These are phyloP conservation scores for Mus caroli DNA, from an alignment of 2,797 vertebrate genomes.

Conservation along the genomic window DNA sequence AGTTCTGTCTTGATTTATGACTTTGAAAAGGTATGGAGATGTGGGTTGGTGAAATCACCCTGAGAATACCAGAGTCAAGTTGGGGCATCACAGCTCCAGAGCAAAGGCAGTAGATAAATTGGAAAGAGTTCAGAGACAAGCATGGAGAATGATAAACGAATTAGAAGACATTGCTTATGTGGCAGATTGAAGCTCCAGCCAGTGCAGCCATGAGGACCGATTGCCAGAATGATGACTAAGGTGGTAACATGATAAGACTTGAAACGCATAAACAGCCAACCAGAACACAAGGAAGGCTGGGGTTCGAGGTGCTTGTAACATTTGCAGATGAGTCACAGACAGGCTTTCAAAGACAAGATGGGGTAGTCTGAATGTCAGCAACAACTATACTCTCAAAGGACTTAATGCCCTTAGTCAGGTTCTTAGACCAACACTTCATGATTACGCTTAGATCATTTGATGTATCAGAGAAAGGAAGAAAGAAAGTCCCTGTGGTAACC, in stretches of 20 bases:
- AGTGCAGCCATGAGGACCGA: background rate
- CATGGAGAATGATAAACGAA: constrained; percentile 69
- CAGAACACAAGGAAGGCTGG: constrained; percentile 16
- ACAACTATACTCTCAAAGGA: background rate
- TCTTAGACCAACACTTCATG: background rate
- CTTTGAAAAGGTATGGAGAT: constrained; percentile 59
- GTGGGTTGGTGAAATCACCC: constrained; percentile 76
- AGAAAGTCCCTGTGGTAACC: background rate
- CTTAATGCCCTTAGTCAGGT: background rate
- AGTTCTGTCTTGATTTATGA: constrained; percentile 79
- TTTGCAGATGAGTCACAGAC: constrained; percentile 46
- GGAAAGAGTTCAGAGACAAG: constrained; percentile 75
- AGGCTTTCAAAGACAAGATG: background rate
- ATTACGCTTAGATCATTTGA: background rate
- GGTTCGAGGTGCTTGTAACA: background rate
- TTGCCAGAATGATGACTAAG: constrained; percentile 71
- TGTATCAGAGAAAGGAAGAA: background rate
- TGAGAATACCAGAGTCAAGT: constrained; percentile 80
- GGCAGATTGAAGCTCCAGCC: constrained; percentile 56
- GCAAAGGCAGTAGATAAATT: constrained; percentile 63
- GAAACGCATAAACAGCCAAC: constrained; percentile 60
- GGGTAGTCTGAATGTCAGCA: background rate
- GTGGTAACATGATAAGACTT: constrained; percentile 65
- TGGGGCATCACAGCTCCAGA: constrained; percentile 59
- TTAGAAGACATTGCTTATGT: constrained; percentile 68